A percentile compares a stretch with the other conserved stretches of the same genome.
These are phyloP conservation scores for Ceyx melanurus DNA, from an alignment of 2,113 vertebrate species.

Conservation along the genomic window DNA sequence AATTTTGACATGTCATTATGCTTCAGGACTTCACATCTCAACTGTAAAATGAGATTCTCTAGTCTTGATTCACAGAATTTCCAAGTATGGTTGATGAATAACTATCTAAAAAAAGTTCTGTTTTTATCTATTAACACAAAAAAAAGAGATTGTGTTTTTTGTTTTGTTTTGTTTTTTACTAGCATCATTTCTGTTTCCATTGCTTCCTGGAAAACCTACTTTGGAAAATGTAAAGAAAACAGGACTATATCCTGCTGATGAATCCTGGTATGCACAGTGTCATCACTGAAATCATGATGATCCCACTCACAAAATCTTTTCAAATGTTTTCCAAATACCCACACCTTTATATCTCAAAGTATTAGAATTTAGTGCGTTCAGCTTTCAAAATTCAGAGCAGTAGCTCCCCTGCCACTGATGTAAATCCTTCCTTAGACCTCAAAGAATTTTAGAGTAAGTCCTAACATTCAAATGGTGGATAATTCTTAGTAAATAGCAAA, in stretches of 20 bases:
- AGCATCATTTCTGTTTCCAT: not conserved
- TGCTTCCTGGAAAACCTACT: not conserved
- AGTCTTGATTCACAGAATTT: not conserved
- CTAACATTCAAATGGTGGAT: slow-evolving; percentile 6
- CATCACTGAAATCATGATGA: not conserved
- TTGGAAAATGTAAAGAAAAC: not conserved
- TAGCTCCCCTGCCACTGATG: not conserved
- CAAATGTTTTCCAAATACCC: not conserved
- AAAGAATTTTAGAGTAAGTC: slow-evolving; percentile 29
- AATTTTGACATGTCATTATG: not conserved
- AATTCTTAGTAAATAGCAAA: slow-evolving; percentile 13
- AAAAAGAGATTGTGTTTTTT: not conserved
- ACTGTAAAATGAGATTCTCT: not conserved
- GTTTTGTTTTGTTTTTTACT: not conserved
- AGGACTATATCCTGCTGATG: not conserved
- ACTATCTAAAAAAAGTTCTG: not conserved
- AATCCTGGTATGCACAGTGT: not conserved
- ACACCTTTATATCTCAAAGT: not conserved
- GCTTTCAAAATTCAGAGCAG: not conserved
- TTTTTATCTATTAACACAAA: not conserved
- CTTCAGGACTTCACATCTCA: not conserved
- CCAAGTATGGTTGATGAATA: not conserved
- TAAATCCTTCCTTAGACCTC: slow-evolving; percentile 20
- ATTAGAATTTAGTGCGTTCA: not conserved
- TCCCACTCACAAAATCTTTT: not conserved